Evolutionary conservation across 2,888 invertebrate genomes (phyloP).

Genomic region (Acrobasis consociella): DNA sequence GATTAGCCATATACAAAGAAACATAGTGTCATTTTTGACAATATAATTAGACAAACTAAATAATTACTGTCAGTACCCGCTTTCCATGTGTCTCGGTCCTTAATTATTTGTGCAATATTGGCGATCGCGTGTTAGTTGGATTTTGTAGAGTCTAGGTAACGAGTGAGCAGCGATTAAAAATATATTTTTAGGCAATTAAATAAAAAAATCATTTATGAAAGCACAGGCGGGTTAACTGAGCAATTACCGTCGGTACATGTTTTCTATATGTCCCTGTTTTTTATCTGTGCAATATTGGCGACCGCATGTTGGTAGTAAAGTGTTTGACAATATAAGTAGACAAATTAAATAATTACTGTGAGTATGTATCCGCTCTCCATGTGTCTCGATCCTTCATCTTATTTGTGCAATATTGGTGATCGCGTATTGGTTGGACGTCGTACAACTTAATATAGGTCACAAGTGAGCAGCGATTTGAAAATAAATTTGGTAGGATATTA

Average conservation of each 20-base stretch:
- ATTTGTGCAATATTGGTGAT: constrained; percentile 53
- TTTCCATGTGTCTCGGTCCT: constrained; percentile 56
- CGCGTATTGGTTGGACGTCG: no score
- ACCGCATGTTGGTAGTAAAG: no score
- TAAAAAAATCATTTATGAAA: no score
- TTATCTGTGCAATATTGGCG: no score
- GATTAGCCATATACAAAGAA: not conserved
- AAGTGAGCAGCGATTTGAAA: no score
- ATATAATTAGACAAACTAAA: constrained; percentile 36
- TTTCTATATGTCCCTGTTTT: no score
- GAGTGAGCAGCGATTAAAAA: not conserved
- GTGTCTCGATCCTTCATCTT: constrained; percentile 53
- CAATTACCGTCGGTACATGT: no score
- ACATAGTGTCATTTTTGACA: constrained; percentile 25
- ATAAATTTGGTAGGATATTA: no score
- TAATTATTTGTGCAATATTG: constrained; percentile 52
- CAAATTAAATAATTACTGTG: constrained; percentile 39
- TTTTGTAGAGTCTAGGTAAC: constrained; percentile 29
- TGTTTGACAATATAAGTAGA: constrained; percentile 33
- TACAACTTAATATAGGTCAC: no score
- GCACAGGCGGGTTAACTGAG: no score
- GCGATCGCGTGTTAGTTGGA: constrained; percentile 51
- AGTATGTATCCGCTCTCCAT: constrained; percentile 50
- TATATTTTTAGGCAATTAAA: no score
- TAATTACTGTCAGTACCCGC: constrained; percentile 44